These are phyloP conservation scores for Diachrysia chrysitis DNA, from an alignment of 2,888 invertebrate genomes.

Conservation along the genomic window DNA sequence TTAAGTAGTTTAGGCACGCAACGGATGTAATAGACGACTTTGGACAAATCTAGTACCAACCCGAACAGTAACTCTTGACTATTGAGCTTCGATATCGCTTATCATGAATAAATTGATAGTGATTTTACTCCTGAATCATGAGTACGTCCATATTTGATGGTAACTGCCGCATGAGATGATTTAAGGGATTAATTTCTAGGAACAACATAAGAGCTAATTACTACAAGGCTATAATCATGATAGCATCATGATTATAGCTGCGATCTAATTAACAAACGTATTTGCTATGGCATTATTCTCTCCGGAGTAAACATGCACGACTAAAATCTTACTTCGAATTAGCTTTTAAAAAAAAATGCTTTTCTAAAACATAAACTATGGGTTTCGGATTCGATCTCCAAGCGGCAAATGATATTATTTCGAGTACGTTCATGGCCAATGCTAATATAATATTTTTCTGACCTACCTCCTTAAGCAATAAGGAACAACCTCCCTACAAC, in stretches of 20 bases:
- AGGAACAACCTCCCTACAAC: neutral
- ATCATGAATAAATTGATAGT: conserved; percentile 22
- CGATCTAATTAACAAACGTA: neutral
- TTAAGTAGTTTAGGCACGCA: conserved; percentile 21
- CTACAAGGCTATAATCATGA: neutral
- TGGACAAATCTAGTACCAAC: conserved; percentile 30
- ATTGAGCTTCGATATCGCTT: conserved; percentile 24
- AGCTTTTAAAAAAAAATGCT: too few relatives aligned
- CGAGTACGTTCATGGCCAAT: too few relatives aligned
- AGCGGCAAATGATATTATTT: too few relatives aligned
- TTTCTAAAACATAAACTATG: too few relatives aligned
- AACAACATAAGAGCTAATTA: conserved; percentile 4
- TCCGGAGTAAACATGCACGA: too few relatives aligned
- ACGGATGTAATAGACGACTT: conserved; percentile 40
- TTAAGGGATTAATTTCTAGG: neutral
- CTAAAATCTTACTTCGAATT: too few relatives aligned
- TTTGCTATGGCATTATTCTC: neutral
- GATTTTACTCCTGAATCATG: neutral
- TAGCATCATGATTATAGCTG: neutral
- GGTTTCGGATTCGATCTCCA: too few relatives aligned
- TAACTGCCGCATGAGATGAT: neutral
- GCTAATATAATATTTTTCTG: too few relatives aligned
- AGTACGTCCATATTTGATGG: conserved; percentile 1
- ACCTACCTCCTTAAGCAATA: neutral
- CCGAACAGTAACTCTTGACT: conserved; percentile 27